These are phyloP conservation scores for Zoanthus sansibaricus DNA, from an alignment of 92 coral and sea anemone species.

Conservation along the genomic window DNA sequence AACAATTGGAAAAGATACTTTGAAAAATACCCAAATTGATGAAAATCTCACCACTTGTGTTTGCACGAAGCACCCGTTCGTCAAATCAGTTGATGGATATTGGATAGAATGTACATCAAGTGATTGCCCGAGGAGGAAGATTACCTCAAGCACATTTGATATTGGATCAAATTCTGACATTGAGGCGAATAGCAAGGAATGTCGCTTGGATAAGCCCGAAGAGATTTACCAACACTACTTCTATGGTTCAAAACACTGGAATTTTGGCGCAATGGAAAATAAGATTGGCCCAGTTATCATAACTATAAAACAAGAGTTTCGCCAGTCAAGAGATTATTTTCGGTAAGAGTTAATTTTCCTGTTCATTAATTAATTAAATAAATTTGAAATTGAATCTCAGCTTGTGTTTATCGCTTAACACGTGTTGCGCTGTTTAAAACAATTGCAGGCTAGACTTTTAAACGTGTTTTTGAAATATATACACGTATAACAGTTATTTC, in stretches of 20 bases:
- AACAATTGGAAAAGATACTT: not conserved
- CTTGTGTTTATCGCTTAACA: too few relatives aligned
- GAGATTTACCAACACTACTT: constrained; percentile 85
- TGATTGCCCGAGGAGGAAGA: constrained; percentile 62
- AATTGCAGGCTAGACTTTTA: too few relatives aligned
- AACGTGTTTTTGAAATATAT: too few relatives aligned
- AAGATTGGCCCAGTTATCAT: constrained; percentile 84
- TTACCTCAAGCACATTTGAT: constrained; percentile 53
- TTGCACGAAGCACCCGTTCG: constrained; percentile 66
- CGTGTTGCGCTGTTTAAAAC: too few relatives aligned
- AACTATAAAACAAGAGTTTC: constrained; percentile 86
- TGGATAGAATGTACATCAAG: constrained; percentile 73
- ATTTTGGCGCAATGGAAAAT: constrained; percentile 76
- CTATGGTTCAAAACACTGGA: constrained; percentile 97
- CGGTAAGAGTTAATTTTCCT: constrained; percentile 62
- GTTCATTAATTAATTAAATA: not conserved
- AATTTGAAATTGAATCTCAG: not conserved
- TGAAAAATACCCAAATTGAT: not conserved
- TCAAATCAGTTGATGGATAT: constrained; percentile 64
- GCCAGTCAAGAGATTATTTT: constrained; percentile 78
- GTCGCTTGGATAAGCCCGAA: constrained; percentile 63
- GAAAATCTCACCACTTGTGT: constrained; percentile 23
- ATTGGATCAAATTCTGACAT: constrained; percentile 60
- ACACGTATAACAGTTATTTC: too few relatives aligned
- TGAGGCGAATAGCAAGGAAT: constrained; percentile 58